Percentiles rank a stretch among this genome's conserved stretches.
Evolutionary conservation across 2,113 vertebrate genomes (phyloP).

Genomic region (Xerus inauris): DNA sequence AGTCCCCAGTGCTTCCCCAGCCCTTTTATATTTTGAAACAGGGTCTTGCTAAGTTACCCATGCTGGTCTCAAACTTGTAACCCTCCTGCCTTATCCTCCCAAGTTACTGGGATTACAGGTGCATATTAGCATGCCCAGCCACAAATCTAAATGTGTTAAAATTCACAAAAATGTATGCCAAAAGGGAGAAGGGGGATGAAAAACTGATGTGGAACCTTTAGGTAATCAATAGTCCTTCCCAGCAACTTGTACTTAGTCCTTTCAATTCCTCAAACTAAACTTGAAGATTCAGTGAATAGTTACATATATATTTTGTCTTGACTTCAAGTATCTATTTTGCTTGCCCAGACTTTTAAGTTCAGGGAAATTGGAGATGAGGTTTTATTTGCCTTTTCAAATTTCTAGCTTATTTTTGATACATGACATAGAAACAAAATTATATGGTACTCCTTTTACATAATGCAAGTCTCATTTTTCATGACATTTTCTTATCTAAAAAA

Average conservation of each 20-base stretch:
- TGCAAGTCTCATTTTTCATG: not conserved
- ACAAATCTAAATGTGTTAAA: not conserved
- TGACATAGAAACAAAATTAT: conserved; percentile 11
- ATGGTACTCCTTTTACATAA: not conserved
- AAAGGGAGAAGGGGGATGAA: not conserved
- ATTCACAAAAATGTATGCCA: not conserved
- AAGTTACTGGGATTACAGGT: too few relatives aligned
- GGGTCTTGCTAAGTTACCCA: too few relatives aligned
- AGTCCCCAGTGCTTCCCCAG: too few relatives aligned
- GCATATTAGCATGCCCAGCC: too few relatives aligned
- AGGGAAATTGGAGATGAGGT: not conserved
- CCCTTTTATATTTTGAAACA: too few relatives aligned
- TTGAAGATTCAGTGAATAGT: not conserved
- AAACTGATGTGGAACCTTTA: not conserved
- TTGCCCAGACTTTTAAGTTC: not conserved
- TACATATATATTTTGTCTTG: not conserved
- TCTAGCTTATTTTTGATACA: not conserved
- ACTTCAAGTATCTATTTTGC: not conserved
- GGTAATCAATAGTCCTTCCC: not conserved
- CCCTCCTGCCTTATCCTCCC: too few relatives aligned
- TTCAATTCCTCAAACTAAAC: not conserved
- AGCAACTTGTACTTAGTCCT: not conserved
- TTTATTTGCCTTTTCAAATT: conserved; percentile 36
- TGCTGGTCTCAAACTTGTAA: too few relatives aligned
- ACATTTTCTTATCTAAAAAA: conserved; percentile 44